A percentile compares a stretch with the other conserved stretches of the same genome.
Conservation (phyloP, 2,888 invertebrate species). For the Pterostichus madidus region DNA sequence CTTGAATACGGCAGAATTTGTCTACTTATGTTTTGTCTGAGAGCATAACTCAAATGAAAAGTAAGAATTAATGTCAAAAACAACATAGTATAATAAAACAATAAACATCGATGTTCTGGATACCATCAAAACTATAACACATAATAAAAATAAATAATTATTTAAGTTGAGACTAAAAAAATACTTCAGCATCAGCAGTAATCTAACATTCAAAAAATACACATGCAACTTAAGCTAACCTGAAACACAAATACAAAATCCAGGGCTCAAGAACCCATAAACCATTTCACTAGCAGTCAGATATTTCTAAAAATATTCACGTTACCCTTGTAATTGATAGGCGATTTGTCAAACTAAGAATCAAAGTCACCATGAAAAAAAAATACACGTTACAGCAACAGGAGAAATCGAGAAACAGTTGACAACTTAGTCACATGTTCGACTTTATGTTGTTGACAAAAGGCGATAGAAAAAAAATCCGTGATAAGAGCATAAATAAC, state of each 20-base stretch:
- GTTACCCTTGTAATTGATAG: conserved; percentile 7
- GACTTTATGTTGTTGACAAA: conserved; percentile 29
- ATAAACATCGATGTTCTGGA: no score
- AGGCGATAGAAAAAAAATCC: conserved; percentile 33
- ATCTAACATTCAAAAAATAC: no score
- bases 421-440: conserved; percentile 22
- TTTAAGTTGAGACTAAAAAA: no score
- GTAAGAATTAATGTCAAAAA: no score
- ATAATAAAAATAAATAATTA: no score
- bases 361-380: conserved; percentile 1
- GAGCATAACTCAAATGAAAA: no score
- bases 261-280: not conserved
- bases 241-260: not conserved
- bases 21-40: no score
- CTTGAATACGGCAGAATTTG: no score
- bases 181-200: no score
- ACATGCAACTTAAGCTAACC: not conserved
- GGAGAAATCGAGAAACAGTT: conserved; percentile 4
- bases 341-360: conserved; percentile 17
- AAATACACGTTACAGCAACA: not conserved
- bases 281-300: not conserved
- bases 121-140: no score
- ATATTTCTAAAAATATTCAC: conserved; percentile 14
- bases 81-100: no score
- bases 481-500: conserved; percentile 53